These are phyloP conservation scores for Galbula dea DNA, from an alignment of 2,113 vertebrate genomes.

Conservation along the genomic window DNA sequence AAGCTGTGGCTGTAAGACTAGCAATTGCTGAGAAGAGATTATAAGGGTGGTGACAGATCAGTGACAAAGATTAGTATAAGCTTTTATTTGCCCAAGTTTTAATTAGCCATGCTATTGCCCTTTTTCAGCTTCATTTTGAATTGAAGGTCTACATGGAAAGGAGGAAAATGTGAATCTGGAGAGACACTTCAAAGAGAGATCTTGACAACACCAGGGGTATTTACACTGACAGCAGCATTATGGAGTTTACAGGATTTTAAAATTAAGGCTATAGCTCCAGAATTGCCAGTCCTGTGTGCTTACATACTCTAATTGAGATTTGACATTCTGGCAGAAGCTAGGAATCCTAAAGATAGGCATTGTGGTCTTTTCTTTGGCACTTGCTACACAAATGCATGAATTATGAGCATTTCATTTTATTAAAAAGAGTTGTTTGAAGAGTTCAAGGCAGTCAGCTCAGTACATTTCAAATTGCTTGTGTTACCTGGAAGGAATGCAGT, in stretches of 20 bases:
- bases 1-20: not conserved
- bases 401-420: conserved; percentile 33
- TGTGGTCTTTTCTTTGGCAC: conserved; percentile 11
- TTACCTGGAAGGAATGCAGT: not conserved
- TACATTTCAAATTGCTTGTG: not conserved
- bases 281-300: conserved; percentile 16
- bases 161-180: not conserved
- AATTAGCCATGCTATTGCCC: not conserved
- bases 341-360: not conserved
- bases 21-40: not conserved
- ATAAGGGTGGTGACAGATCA: not conserved
- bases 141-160: not conserved
- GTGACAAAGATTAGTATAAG: not conserved
- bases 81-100: not conserved
- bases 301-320: conserved; percentile 14
- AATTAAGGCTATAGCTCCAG: conserved; percentile 21
- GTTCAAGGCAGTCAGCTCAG: not conserved
- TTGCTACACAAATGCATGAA: conserved; percentile 9
- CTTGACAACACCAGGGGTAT: conserved; percentile 3
- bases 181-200: not conserved
- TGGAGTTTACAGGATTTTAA: conserved; percentile 20
- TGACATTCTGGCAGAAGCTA: conserved; percentile 1
- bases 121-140: not conserved
- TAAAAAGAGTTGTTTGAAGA: conserved; percentile 19
- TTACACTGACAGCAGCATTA: conserved; percentile 5